Base-by-base conservation (phyloP, 2,113 vertebrate species). In the Nerophis ophidion region DNA sequence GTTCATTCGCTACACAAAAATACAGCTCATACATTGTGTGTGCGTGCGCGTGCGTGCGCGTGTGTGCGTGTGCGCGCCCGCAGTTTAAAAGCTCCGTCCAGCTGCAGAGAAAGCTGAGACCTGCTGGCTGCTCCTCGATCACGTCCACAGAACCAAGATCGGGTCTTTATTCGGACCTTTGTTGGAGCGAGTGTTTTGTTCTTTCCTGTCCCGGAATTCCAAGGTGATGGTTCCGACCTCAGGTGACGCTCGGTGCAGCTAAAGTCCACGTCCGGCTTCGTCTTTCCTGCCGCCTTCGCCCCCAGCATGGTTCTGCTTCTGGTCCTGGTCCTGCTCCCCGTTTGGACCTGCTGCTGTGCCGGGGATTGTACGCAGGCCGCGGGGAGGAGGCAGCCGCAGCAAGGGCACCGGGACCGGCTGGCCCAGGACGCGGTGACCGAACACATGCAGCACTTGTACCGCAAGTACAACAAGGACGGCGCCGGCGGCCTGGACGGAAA, bases 361-460 rank as follows among this genome's bases (percentile, higher is more conserved):
- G 59, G 65, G 78, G 85, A 81, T 61, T 72, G 68, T 35, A 84
- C 57, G 64, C 66, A 74, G 38, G 70, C 49, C 35, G 44, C 16
- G 74, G 45, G 69, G 62, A 77, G 74, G 7, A 64, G 76, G 16
- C 58, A 73, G 5, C 14, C 47, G 0, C 52, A 17, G 8, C 75
- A 70, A 54, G 14, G 45, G 14, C 33, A 35, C 15, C 45, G 15
- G 45, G 80, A 86, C 5, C 51, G 61, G 61, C 65, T 70, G 14
- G 61, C 77, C 10, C 87, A 75, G 66, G 93, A 95, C 88, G 86
- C 87, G 60, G 87, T 95, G 63, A 93, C 94, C 5, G 92, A 93
- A 69, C 96, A 97, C 84, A 97, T 98, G 96, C 90, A 92, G 77
- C 85, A 90, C 75, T 92, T 97, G 58, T 98, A 98, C 65, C 85